Evolutionary conservation across 2,888 invertebrate genomes (phyloP).

Genomic region (Aporophyla nigra): DNA sequence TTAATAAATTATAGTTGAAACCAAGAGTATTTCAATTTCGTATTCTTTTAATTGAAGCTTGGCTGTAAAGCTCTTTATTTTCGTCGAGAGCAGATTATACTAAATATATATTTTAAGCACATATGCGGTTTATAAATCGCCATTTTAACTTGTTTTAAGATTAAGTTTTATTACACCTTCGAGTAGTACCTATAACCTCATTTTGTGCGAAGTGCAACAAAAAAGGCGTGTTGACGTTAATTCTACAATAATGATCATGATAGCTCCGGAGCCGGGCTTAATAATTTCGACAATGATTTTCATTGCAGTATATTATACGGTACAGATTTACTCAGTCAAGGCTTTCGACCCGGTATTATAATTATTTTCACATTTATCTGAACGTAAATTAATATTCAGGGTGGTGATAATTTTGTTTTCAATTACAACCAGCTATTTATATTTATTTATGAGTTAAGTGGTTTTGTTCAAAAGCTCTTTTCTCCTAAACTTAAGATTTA

Average conservation of each 20-base stretch:
- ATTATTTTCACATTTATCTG: conserved; percentile 66
- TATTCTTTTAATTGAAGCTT: not conserved
- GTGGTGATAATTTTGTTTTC: conserved; percentile 38
- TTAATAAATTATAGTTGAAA: not conserved
- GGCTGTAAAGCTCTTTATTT: conserved; percentile 9
- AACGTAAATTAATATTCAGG: conserved; percentile 45
- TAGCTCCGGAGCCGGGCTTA: conserved; percentile 23
- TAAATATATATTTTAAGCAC: not conserved
- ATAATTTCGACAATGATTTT: conserved; percentile 59
- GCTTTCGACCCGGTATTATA: conserved; percentile 54
- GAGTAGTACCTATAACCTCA: conserved; percentile 49
- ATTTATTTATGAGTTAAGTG: conserved; percentile 10
- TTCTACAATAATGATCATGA: conserved; percentile 59
- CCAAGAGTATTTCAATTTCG: not conserved
- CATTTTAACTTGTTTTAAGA: conserved; percentile 34
- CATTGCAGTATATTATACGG: conserved; percentile 59
- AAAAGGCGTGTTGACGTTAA: conserved; percentile 57
- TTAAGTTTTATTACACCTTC: conserved; percentile 47
- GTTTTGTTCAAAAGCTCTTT: not conserved
- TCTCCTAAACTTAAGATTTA: not conserved
- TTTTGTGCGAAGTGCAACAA: conserved; percentile 48
- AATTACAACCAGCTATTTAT: conserved; percentile 28
- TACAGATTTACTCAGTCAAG: conserved; percentile 57
- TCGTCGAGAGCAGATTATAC: conserved; percentile 4
- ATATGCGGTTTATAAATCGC: conserved; percentile 20